Percentiles rank a stretch among this genome's conserved stretches.
phyloP scores from a whole-genome alignment of 2,888 invertebrate species.

The Drosophila differens region DNA sequence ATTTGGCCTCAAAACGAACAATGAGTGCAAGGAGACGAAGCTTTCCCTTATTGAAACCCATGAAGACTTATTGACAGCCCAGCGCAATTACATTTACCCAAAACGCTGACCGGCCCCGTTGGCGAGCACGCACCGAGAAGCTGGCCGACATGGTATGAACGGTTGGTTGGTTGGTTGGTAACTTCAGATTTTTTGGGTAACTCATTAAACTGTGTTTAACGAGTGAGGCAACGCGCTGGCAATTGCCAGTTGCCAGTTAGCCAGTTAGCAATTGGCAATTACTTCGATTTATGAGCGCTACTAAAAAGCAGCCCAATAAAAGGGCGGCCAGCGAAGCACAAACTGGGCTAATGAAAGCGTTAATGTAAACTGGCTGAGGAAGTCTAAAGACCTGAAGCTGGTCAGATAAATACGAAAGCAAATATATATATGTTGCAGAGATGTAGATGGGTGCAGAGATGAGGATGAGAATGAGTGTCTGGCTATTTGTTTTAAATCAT shows the following conservation, averaged over 20 bases:
- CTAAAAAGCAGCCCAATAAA: slow-evolving; percentile 57
- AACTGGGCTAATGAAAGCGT: slow-evolving; percentile 81
- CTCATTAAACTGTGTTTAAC: slow-evolving; percentile 76
- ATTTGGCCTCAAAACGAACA: slow-evolving; percentile 46
- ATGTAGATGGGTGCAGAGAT: slow-evolving; percentile 4
- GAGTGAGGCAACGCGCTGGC: slow-evolving; percentile 56
- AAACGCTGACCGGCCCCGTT: slow-evolving; percentile 62
- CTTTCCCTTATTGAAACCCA: slow-evolving; percentile 64
- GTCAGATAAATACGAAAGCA: slow-evolving; percentile 2
- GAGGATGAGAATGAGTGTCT: slow-evolving; percentile 28
- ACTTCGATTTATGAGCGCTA: slow-evolving; percentile 71
- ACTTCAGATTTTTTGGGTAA: slow-evolving; percentile 31
- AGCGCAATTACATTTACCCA: slow-evolving; percentile 69
- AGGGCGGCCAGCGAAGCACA: slow-evolving; percentile 54
- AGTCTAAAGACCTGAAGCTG: slow-evolving; percentile 12
- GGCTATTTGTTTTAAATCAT: slow-evolving; percentile 71
- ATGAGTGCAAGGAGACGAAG: slow-evolving; percentile 34
- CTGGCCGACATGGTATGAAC: slow-evolving; percentile 6
- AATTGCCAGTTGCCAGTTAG: slow-evolving; percentile 38
- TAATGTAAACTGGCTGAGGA: slow-evolving; percentile 53
- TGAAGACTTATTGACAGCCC: slow-evolving; percentile 78
- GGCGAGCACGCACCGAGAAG: slow-evolving; percentile 65
- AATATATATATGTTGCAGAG: background rate
- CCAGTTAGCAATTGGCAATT: slow-evolving; percentile 52
- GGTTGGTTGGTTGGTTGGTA: background rate